These are phyloP conservation scores for Oryzaephilus surinamensis DNA, from an alignment of 1,140 invertebrate genomes.

Conservation along the genomic window DNA sequence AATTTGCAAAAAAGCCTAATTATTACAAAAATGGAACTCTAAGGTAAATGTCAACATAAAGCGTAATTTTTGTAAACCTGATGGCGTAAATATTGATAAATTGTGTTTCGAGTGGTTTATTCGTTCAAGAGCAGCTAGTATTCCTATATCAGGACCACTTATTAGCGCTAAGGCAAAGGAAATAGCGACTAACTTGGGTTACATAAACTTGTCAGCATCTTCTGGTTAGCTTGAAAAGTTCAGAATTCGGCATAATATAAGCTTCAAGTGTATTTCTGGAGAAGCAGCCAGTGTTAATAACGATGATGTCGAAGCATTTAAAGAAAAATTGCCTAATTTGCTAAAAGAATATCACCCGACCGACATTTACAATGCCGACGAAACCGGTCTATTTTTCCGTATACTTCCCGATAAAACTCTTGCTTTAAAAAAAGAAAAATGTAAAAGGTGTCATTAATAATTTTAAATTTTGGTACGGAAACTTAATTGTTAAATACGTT, in stretches of 20 bases:
- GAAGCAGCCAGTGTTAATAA: conserved; percentile 1
- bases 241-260: conserved; percentile 5
- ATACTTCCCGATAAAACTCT: conserved; percentile 4
- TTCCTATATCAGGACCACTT: conserved; percentile 7
- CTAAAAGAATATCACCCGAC: conserved; percentile 1
- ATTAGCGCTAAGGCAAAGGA: conserved; percentile 8
- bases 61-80: neutral
- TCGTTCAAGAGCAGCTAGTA: conserved; percentile 2
- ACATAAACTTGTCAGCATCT: conserved; percentile 9
- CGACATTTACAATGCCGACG: conserved; percentile 2
- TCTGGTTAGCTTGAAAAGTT: conserved; percentile 11
- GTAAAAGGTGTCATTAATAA: too few species aligned
- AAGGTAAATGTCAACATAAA: neutral
- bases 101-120: conserved; percentile 9
- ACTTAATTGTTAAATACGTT: too few species aligned
- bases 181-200: conserved; percentile 1
- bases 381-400: conserved; percentile 3
- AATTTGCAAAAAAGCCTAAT: neutral
- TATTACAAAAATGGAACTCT: neutral
- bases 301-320: neutral
- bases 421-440: conserved; percentile 2
- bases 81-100: conserved; percentile 2
- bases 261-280: neutral
- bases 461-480: too few species aligned
- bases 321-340: conserved; percentile 1